phyloP scores from a whole-genome alignment of 2,797 vertebrate genomes.

The Loriculus beryllinus region DNA sequence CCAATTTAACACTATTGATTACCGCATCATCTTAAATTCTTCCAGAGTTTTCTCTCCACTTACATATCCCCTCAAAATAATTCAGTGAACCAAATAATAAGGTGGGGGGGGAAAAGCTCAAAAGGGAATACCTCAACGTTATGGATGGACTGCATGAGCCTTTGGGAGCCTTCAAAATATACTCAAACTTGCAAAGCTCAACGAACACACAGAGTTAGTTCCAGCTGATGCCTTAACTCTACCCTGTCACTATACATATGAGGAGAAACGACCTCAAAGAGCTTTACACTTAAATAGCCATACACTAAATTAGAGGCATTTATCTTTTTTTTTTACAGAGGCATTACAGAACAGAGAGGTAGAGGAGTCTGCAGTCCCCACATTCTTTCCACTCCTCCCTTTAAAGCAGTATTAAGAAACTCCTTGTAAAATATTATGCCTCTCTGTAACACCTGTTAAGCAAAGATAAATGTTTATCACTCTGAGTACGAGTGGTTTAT shows the following conservation, averaged over 20 bases:
- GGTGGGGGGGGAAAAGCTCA: background rate
- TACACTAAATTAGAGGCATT: background rate
- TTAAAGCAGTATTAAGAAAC: background rate
- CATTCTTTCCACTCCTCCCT: background rate
- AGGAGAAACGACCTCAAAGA: background rate
- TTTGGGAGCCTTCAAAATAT: background rate
- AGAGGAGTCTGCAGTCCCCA: background rate
- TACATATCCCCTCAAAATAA: background rate
- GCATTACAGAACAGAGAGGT: background rate
- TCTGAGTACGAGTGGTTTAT: background rate
- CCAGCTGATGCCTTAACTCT: background rate
- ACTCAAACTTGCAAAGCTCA: conserved; percentile 4
- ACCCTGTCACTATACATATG: background rate
- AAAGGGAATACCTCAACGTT: background rate
- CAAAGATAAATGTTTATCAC: background rate
- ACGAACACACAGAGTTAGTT: background rate
- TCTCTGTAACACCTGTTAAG: background rate
- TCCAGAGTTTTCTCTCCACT: background rate
- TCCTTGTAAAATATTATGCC: background rate
- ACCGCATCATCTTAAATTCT: background rate
- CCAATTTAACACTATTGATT: background rate
- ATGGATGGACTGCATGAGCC: background rate
- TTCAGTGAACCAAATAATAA: background rate
- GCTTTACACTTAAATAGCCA: background rate
- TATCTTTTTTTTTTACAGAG: background rate